A percentile compares a stretch with the other conserved stretches of the same genome.
These are phyloP conservation scores for Pseudomyrmex cubaensis DNA, from an alignment of 1,140 invertebrate species.

Conservation along the genomic window DNA sequence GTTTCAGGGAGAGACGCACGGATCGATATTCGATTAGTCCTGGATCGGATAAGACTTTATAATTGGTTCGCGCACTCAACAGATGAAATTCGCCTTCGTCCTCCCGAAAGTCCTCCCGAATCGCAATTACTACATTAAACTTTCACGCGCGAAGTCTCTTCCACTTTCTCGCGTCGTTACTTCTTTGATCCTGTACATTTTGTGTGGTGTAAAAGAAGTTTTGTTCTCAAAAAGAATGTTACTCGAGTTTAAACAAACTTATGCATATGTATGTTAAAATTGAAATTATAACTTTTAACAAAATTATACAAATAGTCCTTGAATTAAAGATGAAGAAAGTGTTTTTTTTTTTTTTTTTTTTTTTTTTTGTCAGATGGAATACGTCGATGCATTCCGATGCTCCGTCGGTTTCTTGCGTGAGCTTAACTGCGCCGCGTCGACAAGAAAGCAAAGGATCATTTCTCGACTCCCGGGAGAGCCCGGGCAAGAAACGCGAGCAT, in stretches of 20 bases:
- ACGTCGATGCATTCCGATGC: constrained; percentile 33
- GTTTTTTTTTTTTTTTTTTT: not conserved
- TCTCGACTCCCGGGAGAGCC: not conserved
- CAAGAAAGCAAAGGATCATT: constrained; percentile 46
- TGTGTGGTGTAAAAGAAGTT: not conserved
- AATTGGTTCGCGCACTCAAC: constrained; percentile 60
- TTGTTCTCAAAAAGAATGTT: not conserved
- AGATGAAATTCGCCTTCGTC: constrained; percentile 57
- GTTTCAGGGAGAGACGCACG: constrained; percentile 54
- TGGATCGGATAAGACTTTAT: constrained; percentile 61
- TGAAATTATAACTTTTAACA: too few species aligned
- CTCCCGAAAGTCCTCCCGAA: not conserved
- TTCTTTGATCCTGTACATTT: constrained; percentile 19
- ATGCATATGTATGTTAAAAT: not conserved
- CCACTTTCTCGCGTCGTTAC: too few species aligned
- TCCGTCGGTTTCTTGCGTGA: constrained; percentile 44
- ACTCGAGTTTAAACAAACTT: not conserved
- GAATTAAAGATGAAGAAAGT: not conserved
- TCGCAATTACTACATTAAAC: constrained; percentile 46
- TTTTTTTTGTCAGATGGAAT: constrained; percentile 6
- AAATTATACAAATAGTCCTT: not conserved
- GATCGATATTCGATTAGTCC: constrained; percentile 61
- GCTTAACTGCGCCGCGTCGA: constrained; percentile 46
- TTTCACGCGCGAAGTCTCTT: constrained; percentile 20
- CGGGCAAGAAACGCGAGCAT: constrained; percentile 22